Conservation (phyloP, 2,797 vertebrate species). For the Cephalopachus bancanus region DNA sequence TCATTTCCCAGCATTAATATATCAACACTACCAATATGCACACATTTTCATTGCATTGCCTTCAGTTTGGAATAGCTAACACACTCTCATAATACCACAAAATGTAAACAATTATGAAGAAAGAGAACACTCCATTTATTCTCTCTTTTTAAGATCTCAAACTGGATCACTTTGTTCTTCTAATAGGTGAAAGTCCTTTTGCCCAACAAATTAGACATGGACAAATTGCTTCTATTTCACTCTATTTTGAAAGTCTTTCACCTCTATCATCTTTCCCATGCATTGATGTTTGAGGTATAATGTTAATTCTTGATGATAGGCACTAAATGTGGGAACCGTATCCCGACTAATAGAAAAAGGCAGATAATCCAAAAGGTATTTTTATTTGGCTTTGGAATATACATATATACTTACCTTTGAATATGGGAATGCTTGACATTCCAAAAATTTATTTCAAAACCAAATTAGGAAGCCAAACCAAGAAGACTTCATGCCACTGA, state of each 20-base stretch:
- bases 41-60: constrained; percentile 54
- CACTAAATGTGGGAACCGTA: constrained; percentile 4
- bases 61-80: constrained; percentile 23
- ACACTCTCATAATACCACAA: constrained; percentile 9
- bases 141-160: constrained; percentile 67
- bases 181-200: constrained; percentile 47
- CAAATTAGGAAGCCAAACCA: constrained; percentile 51
- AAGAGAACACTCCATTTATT: constrained; percentile 15
- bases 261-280: constrained; percentile 46
- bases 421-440: constrained; percentile 41
- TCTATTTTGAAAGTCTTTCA: constrained; percentile 13
- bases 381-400: constrained; percentile 62
- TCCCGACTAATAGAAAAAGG: constrained; percentile 22
- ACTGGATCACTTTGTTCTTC: constrained; percentile 23
- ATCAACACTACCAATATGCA: constrained; percentile 27
- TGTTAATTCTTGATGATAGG: constrained; percentile 70
- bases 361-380: constrained; percentile 57
- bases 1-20: not conserved
- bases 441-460: constrained; percentile 66
- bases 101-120: constrained; percentile 57
- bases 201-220: constrained; percentile 40
- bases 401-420: constrained; percentile 53
- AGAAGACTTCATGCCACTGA: not conserved
- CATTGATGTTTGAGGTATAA: constrained; percentile 33
- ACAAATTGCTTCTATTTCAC: constrained; percentile 25